Conservation (phyloP, 2,113 vertebrate genomes). For the Chamaetylas fuelleborni region DNA sequence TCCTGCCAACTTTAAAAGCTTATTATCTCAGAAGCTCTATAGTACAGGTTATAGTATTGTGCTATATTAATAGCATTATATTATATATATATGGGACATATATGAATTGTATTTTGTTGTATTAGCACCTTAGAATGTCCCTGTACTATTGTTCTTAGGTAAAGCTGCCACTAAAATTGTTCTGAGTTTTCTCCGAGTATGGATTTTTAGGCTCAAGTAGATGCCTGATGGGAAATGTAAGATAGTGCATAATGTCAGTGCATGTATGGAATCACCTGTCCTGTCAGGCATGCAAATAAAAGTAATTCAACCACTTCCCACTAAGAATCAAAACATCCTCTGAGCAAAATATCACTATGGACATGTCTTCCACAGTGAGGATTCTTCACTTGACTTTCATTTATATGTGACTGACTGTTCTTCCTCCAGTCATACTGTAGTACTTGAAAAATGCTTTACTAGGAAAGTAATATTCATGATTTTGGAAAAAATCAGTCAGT, state of each 20-base stretch:
- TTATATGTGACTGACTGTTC: neutral
- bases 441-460: neutral
- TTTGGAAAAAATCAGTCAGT: neutral
- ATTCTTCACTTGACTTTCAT: neutral
- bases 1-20: neutral
- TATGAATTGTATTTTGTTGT: neutral
- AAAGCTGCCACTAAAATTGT: neutral
- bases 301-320: neutral
- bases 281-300: neutral
- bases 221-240: neutral
- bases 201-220: neutral
- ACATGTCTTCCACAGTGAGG: neutral
- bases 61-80: neutral
- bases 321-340: neutral
- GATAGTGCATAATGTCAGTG: neutral
- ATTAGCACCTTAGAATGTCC: neutral
- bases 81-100: neutral
- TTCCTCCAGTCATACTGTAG: neutral
- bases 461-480: neutral
- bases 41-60: neutral
- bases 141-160: neutral
- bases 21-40: neutral
- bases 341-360: neutral
- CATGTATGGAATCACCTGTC: neutral
- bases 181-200: neutral